These are phyloP conservation scores for Helicoverpa armigera DNA, from an alignment of 1,140 invertebrate genomes.

Conservation along the genomic window DNA sequence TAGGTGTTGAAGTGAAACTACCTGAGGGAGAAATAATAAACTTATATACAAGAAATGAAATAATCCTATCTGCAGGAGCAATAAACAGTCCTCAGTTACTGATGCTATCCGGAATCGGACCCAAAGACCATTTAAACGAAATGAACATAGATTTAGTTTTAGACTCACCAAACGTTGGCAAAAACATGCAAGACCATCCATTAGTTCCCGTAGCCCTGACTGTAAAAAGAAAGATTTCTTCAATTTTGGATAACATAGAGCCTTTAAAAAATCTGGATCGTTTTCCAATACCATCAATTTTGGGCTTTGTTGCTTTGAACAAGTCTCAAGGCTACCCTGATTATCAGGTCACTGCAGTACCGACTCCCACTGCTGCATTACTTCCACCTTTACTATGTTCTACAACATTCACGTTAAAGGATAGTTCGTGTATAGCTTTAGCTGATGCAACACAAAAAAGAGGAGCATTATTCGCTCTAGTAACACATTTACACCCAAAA, in stretches of 20 bases:
- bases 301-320: constrained; percentile 53
- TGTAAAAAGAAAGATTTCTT: constrained; percentile 46
- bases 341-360: constrained; percentile 53
- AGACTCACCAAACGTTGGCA: constrained; percentile 89
- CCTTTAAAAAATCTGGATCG: constrained; percentile 41
- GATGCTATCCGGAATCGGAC: constrained; percentile 76
- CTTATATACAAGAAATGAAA: constrained; percentile 78
- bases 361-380: constrained; percentile 79
- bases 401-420: constrained; percentile 89
- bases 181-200: constrained; percentile 89
- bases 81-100: constrained; percentile 83
- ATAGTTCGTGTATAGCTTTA: constrained; percentile 67
- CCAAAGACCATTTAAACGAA: constrained; percentile 69
- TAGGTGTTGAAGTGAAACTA: constrained; percentile 69
- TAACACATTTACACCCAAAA: constrained; percentile 92
- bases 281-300: constrained; percentile 51
- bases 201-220: constrained; percentile 58
- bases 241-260: constrained; percentile 50
- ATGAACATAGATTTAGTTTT: constrained; percentile 80
- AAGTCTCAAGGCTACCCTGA: constrained; percentile 54
- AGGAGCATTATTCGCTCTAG: constrained; percentile 92
- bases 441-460: constrained; percentile 88
- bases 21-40: constrained; percentile 72
- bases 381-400: constrained; percentile 89
- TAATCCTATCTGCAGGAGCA: constrained; percentile 84